phyloP scores from a whole-genome alignment of 2,888 invertebrate species.

The Philonicus albiceps region DNA sequence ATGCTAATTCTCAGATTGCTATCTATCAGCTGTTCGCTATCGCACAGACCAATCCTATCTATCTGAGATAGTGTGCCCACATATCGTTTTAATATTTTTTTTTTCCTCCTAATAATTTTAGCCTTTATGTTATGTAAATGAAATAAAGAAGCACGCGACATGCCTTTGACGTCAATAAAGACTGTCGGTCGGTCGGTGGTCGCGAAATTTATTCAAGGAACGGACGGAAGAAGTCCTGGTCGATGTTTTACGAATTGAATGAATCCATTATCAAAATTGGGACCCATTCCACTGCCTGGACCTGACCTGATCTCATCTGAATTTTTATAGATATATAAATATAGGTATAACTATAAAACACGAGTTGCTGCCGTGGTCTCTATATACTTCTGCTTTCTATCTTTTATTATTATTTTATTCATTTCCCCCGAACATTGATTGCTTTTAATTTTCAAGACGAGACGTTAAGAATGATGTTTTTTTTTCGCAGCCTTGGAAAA shows the following conservation, averaged over 20 bases:
- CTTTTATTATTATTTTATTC: background rate
- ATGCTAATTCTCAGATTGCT: conserved; percentile 3
- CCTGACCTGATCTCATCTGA: background rate
- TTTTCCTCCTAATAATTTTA: conserved; percentile 1
- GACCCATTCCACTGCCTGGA: background rate
- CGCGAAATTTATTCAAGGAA: background rate
- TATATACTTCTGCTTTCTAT: background rate
- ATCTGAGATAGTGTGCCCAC: background rate
- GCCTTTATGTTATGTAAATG: conserved; percentile 35
- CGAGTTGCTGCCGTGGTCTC: background rate
- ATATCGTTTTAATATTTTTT: background rate
- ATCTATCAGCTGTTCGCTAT: conserved; percentile 19
- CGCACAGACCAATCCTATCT: background rate
- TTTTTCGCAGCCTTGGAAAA: background rate
- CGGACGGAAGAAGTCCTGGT: background rate
- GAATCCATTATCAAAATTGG: conserved; percentile 28
- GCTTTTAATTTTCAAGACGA: background rate
- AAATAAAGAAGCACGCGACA: conserved; percentile 17
- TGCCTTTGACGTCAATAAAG: conserved; percentile 9
- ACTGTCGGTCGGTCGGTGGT: background rate
- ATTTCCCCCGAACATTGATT: background rate
- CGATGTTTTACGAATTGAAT: background rate
- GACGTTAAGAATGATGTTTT: background rate
- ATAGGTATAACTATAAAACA: background rate
- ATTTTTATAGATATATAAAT: background rate